These are phyloP conservation scores for Gibbula magus DNA, from an alignment of 2,888 invertebrate genomes.

Conservation along the genomic window DNA sequence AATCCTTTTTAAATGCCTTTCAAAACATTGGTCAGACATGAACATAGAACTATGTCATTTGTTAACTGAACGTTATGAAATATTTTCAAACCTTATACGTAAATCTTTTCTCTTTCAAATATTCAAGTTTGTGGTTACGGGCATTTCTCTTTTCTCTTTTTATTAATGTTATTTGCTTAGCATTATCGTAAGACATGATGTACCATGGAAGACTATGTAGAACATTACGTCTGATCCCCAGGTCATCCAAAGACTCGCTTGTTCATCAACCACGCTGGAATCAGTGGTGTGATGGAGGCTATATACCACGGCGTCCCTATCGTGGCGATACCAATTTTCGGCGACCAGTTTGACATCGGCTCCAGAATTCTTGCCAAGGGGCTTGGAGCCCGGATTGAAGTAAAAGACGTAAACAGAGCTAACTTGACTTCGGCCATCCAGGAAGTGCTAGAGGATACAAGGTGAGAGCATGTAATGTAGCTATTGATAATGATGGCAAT, in stretches of 20 bases:
- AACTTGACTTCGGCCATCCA: background rate
- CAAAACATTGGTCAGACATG: no score
- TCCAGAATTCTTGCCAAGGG: background rate
- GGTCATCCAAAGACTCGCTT: background rate
- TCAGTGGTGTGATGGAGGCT: background rate
- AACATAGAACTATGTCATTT: no score
- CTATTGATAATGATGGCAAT: background rate
- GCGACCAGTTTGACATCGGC: background rate
- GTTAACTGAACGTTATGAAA: no score
- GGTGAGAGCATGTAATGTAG: background rate
- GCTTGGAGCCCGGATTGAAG: background rate
- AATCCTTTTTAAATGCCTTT: no score
- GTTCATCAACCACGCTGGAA: background rate
- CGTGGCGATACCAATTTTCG: background rate
- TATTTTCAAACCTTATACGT: no score
- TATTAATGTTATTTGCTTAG: no score
- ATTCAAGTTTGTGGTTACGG: no score
- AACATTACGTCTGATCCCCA: background rate
- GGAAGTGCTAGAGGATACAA: background rate
- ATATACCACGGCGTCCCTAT: background rate
- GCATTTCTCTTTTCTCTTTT: no score
- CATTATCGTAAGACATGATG: no score
- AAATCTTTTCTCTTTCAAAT: no score
- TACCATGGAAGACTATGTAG: no score
- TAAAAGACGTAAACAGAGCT: background rate